Percentiles rank a stretch among this genome's conserved stretches.
Evolutionary conservation across 2,888 invertebrate genomes (phyloP).

Genomic region (Chymomyza amoena): DNA sequence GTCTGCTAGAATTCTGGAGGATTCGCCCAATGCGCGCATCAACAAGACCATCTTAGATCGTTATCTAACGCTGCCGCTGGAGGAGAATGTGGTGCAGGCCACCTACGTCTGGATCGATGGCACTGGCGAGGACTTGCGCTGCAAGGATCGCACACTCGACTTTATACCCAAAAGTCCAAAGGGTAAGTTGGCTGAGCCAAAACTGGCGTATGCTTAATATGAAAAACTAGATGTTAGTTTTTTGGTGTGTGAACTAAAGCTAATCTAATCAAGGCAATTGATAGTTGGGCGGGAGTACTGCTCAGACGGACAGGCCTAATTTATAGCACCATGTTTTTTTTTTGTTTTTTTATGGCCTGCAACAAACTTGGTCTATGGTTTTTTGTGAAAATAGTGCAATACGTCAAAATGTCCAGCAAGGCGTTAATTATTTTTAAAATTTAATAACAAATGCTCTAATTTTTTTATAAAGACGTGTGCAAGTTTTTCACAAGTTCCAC

Average conservation of each 20-base stretch:
- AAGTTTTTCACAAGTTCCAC: too few species aligned
- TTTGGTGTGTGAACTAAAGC: too few species aligned
- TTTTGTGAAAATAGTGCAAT: neutral
- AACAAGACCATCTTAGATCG: conserved; percentile 86
- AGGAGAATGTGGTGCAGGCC: conserved; percentile 88
- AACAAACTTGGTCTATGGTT: neutral
- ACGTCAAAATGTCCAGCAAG: neutral
- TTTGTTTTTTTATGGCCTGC: neutral
- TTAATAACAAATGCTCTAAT: too few species aligned
- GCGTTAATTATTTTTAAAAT: neutral
- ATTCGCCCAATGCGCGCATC: conserved; percentile 90
- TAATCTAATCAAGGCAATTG: too few species aligned
- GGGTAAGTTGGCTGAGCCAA: conserved; percentile 81
- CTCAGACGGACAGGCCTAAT: too few species aligned
- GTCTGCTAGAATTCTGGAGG: conserved; percentile 80
- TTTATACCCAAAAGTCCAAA: conserved; percentile 88
- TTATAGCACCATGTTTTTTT: neutral
- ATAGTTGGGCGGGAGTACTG: too few species aligned
- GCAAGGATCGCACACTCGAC: conserved; percentile 92
- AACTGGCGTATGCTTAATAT: conserved; percentile 31
- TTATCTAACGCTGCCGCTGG: conserved; percentile 88
- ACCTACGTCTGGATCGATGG: conserved; percentile 98
- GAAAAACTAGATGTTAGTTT: neutral
- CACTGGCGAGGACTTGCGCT: conserved; percentile 90
- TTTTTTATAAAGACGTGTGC: too few species aligned